Evolutionary conservation across 2,888 invertebrate species (phyloP).

Genomic region (Andrena praecox): DNA sequence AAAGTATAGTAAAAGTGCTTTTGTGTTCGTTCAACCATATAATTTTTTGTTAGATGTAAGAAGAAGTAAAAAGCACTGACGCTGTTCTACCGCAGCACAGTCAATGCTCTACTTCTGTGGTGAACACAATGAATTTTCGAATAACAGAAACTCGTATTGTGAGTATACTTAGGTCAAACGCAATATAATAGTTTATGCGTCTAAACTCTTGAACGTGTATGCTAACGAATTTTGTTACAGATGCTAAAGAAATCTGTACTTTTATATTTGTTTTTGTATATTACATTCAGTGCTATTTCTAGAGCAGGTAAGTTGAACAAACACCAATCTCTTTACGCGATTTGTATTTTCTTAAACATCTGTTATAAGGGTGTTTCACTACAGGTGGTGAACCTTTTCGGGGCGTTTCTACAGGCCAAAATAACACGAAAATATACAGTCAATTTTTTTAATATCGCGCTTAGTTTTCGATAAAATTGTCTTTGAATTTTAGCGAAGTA

Average conservation of each 20-base stretch:
- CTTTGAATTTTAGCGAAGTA: too few relatives aligned
- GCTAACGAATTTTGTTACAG: conserved; percentile 35
- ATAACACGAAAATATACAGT: too few relatives aligned
- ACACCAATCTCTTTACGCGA: not conserved
- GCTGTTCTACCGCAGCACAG: conserved; percentile 10
- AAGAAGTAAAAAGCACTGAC: conserved; percentile 19
- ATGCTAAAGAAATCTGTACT: conserved; percentile 34
- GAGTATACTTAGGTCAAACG: conserved; percentile 26
- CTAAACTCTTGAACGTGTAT: not conserved
- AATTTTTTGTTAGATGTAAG: conserved; percentile 42
- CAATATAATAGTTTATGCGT: not conserved
- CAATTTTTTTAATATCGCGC: too few relatives aligned
- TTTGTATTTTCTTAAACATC: not conserved
- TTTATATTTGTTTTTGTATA: conserved; percentile 32
- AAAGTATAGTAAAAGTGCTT: conserved; percentile 48
- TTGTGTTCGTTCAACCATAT: conserved; percentile 37
- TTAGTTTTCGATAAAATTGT: too few relatives aligned
- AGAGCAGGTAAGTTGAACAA: conserved; percentile 34
- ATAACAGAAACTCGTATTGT: conserved; percentile 13
- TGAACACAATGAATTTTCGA: conserved; percentile 33
- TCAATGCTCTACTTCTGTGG: conserved; percentile 17
- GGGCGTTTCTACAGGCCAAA: too few relatives aligned
- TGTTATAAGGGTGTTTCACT: too few relatives aligned
- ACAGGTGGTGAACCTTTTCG: too few relatives aligned
- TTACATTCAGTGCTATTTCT: conserved; percentile 28